Evolutionary conservation across 2,113 vertebrate species (phyloP).

Genomic region (Tursiops truncatus): DNA sequence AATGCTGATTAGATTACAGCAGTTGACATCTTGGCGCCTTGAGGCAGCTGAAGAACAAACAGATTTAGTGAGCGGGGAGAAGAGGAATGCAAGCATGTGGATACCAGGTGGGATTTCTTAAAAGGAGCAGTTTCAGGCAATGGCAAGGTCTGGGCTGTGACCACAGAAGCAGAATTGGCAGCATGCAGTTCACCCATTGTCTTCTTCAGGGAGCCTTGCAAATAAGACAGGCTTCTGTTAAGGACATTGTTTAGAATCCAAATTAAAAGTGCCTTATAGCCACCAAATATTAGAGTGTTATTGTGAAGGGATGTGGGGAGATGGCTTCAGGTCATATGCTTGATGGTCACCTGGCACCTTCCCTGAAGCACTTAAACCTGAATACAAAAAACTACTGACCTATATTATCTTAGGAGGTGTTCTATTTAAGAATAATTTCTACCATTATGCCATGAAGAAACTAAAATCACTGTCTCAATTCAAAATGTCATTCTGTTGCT

Average conservation of each 20-base stretch:
- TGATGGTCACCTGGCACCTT: background rate
- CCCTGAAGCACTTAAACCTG: slow-evolving; percentile 4
- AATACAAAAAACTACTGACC: background rate
- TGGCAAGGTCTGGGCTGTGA: background rate
- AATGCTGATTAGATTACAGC: background rate
- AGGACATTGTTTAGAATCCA: background rate
- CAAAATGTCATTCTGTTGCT: slow-evolving; percentile 32
- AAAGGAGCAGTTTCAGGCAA: background rate
- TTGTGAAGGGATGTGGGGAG: background rate
- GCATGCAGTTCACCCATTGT: background rate
- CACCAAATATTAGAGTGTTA: background rate
- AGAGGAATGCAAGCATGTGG: background rate
- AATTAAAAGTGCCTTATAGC: background rate
- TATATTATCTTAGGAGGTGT: background rate
- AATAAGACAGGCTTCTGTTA: background rate
- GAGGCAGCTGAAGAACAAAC: background rate
- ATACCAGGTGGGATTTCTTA: background rate
- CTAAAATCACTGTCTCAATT: slow-evolving; percentile 21
- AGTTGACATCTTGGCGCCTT: background rate
- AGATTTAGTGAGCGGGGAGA: background rate
- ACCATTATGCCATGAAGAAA: slow-evolving; percentile 38
- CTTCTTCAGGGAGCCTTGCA: background rate
- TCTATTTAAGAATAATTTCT: background rate
- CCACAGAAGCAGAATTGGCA: background rate
- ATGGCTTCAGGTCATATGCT: background rate